Evolutionary conservation across 2,888 invertebrate genomes (phyloP).

Genomic region (Acanthopleura granulata): DNA sequence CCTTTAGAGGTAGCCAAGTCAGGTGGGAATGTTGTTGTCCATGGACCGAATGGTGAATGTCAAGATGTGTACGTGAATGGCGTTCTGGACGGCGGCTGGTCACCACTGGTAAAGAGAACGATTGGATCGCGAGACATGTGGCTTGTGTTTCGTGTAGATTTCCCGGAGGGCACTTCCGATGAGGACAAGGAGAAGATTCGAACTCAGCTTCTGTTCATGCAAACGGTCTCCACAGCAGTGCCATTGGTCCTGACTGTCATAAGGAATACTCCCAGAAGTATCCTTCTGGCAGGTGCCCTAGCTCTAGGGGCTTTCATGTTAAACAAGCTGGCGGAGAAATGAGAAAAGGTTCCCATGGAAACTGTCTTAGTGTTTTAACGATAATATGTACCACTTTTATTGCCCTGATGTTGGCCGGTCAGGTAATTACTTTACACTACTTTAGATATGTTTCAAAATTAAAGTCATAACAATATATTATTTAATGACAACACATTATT

Average conservation of each 20-base stretch:
- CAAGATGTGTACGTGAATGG: not conserved
- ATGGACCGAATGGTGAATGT: not conserved
- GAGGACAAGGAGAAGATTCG: not conserved
- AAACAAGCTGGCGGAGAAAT: slow-evolving; percentile 1
- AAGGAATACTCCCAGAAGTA: not conserved
- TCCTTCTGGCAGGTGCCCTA: not conserved
- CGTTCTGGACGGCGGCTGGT: not conserved
- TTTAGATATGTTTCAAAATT: too few relatives aligned
- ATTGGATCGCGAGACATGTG: not conserved
- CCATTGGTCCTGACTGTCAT: not conserved
- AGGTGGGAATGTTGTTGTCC: not conserved
- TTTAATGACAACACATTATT: too few relatives aligned
- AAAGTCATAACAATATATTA: too few relatives aligned
- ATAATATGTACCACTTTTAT: too few relatives aligned
- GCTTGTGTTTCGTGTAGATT: not conserved
- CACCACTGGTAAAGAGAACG: not conserved
- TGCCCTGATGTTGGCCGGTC: too few relatives aligned
- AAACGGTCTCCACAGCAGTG: not conserved
- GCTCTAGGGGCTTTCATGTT: slow-evolving; percentile 10
- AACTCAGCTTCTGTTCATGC: not conserved
- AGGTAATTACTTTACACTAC: too few relatives aligned
- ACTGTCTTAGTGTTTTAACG: too few relatives aligned
- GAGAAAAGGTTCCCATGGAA: not conserved
- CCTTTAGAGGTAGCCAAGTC: not conserved
- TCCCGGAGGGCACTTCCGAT: not conserved